Conservation (phyloP, 2,797 vertebrate genomes). For the Amblyraja radiata region DNA sequence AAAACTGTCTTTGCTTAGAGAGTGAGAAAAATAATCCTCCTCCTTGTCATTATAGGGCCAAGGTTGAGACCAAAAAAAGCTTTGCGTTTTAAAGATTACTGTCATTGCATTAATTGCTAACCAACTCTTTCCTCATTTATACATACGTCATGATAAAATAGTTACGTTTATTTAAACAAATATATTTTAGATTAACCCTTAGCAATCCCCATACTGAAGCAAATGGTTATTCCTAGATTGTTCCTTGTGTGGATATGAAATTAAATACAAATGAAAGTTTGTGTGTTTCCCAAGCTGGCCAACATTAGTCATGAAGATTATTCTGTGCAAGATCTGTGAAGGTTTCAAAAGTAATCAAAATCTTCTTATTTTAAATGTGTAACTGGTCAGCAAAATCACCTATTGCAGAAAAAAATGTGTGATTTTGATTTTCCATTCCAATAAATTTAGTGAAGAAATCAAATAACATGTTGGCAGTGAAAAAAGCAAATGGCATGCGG, state of each 20-base stretch:
- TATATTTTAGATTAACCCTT: neutral
- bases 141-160: neutral
- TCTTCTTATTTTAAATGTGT: neutral
- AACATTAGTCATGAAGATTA: too few species aligned
- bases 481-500: too few species aligned
- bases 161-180: neutral
- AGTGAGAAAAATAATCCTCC: neutral
- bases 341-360: neutral
- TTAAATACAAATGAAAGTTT: neutral
- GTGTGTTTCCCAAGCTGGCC: too few species aligned
- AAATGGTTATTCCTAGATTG: neutral
- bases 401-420: neutral
- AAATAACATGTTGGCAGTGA: too few species aligned
- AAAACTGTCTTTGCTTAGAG: neutral
- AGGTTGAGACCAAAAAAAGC: neutral
- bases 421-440: neutral
- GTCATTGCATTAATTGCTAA: neutral
- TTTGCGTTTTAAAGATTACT: neutral
- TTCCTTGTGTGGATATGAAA: neutral
- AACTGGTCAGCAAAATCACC: neutral
- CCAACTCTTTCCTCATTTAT: neutral
- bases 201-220: neutral
- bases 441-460: neutral
- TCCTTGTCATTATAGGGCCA: neutral
- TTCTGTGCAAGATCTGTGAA: too few species aligned